Evolutionary conservation across 2,797 vertebrate genomes (phyloP).

Genomic region (Menidia menidia): DNA sequence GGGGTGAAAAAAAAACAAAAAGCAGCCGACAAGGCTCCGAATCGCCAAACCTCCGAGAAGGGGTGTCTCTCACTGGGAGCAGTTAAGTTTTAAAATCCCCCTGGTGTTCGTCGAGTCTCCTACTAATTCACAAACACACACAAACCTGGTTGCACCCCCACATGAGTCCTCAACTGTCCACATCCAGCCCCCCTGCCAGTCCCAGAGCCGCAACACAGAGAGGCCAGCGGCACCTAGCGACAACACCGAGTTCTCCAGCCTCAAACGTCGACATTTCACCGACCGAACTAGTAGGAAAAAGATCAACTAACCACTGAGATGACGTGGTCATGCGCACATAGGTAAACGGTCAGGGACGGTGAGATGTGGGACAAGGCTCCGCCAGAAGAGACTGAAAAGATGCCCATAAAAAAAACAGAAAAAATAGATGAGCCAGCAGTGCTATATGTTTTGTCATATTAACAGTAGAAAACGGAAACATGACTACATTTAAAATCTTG

Average conservation of each 20-base stretch:
- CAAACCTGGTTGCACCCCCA: constrained; percentile 41
- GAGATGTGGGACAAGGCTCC: background rate
- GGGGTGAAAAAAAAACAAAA: background rate
- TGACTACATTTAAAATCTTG: too few species aligned
- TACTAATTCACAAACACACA: constrained; percentile 34
- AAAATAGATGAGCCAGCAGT: background rate
- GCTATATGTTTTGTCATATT: too few species aligned
- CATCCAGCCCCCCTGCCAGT: constrained; percentile 47
- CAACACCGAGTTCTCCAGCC: background rate
- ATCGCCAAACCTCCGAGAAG: constrained; percentile 2
- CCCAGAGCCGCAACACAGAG: constrained; percentile 8
- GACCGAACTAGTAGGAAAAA: background rate
- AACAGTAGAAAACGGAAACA: too few species aligned
- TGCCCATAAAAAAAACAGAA: background rate
- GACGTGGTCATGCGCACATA: too few species aligned
- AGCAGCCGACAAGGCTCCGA: constrained; percentile 29
- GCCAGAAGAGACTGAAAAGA: background rate
- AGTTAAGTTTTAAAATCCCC: constrained; percentile 77
- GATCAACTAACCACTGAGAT: background rate
- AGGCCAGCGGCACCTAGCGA: constrained; percentile 48
- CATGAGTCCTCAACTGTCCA: constrained; percentile 48
- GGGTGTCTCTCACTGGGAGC: constrained; percentile 38
- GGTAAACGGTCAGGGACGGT: too few species aligned
- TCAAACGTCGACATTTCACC: background rate
- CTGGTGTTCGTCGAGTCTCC: constrained; percentile 51